These are phyloP conservation scores for Drosophila orosa DNA, from an alignment of 1,140 invertebrate genomes.

Conservation along the genomic window DNA sequence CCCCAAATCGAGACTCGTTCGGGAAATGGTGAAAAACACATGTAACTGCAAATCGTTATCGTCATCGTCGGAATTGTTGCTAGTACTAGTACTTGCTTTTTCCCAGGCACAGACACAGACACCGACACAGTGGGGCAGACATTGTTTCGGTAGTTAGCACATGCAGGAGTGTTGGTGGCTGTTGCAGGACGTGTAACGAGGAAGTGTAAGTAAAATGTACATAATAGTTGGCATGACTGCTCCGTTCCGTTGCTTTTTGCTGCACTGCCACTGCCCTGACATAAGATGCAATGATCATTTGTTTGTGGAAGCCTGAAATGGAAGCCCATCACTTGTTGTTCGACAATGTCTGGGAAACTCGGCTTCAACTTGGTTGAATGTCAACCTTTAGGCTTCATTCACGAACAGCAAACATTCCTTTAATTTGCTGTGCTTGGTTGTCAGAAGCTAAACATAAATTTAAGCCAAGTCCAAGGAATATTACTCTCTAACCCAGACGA, in stretches of 20 bases:
- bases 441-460: too few relatives aligned
- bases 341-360: conserved; percentile 2
- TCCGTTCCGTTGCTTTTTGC: conserved; percentile 6
- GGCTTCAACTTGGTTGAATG: not conserved
- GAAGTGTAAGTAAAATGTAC: conserved; percentile 48
- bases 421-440: not conserved
- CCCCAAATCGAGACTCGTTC: conserved; percentile 61
- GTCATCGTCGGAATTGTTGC: conserved; percentile 29
- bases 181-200: conserved; percentile 43
- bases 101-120: not conserved
- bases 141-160: conserved; percentile 52
- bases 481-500: not conserved
- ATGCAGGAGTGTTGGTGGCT: conserved; percentile 14
- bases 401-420: not conserved
- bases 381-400: not conserved
- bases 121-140: conserved; percentile 10
- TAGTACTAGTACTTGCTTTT: conserved; percentile 13
- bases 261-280: conserved; percentile 14
- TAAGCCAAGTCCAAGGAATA: not conserved
- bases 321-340: conserved; percentile 25
- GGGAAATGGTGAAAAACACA: conserved; percentile 64
- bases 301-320: conserved; percentile 29
- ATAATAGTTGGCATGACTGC: conserved; percentile 43
- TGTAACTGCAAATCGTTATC: conserved; percentile 65
- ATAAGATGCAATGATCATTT: conserved; percentile 41